These are phyloP conservation scores for Gambusia affinis DNA, from an alignment of 2,113 vertebrate species.

Conservation along the genomic window DNA sequence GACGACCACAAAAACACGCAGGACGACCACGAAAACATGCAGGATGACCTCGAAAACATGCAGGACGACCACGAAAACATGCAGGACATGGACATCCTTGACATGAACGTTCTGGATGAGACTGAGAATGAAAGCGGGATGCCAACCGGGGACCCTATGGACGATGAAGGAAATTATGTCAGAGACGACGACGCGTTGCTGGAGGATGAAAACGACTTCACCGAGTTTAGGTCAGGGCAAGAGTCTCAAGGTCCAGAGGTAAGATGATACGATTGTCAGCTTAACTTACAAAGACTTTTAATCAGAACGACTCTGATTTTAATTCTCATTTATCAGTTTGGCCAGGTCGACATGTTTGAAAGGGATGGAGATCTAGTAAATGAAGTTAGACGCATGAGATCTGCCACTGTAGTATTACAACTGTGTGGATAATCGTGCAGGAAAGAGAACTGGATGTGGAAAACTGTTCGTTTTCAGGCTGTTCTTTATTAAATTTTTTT, in stretches of 20 bases:
- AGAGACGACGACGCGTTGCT: conserved; percentile 70
- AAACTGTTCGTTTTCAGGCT: background rate
- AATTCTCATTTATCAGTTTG: conserved; percentile 38
- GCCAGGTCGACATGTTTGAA: conserved; percentile 27
- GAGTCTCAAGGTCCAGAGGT: conserved; percentile 75
- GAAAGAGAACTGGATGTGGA: background rate
- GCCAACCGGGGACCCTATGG: conserved; percentile 78
- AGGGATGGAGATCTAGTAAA: conserved; percentile 37
- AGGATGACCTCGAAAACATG: conserved; percentile 84
- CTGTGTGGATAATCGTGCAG: background rate
- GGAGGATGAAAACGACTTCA: conserved; percentile 73
- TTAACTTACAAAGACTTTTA: background rate
- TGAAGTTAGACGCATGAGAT: conserved; percentile 13
- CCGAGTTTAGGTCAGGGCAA: conserved; percentile 40
- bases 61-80: conserved; percentile 81
- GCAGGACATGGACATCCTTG: conserved; percentile 88
- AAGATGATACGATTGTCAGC: conserved; percentile 5
- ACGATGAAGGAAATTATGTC: conserved; percentile 54
- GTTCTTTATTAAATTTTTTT: background rate
- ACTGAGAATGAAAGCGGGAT: conserved; percentile 85
- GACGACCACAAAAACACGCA: conserved; percentile 75
- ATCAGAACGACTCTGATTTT: background rate
- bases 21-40: conserved; percentile 83
- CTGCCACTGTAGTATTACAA: background rate
- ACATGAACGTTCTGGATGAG: conserved; percentile 88